phyloP scores from a whole-genome alignment of 2,113 vertebrate genomes.

The Scalopus aquaticus region DNA sequence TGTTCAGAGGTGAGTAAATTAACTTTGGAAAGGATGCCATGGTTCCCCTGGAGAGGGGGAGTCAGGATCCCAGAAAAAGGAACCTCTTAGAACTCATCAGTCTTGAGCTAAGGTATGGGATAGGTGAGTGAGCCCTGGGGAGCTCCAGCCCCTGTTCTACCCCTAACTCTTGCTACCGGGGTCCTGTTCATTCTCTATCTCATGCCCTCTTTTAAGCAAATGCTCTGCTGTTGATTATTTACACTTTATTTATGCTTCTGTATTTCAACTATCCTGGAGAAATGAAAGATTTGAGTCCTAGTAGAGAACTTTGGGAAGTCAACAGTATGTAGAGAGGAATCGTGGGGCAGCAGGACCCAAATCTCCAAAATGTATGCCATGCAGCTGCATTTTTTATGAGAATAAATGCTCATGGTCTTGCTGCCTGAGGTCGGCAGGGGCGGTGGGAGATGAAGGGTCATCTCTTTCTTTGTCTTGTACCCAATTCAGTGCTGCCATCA shows the following conservation, averaged over 20 bases:
- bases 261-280: background rate
- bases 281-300: background rate
- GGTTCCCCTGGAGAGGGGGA: background rate
- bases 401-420: background rate
- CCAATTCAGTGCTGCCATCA: background rate
- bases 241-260: background rate
- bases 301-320: background rate
- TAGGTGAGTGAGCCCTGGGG: background rate
- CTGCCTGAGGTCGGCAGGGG: background rate
- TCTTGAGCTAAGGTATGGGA: background rate
- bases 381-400: background rate
- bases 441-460: background rate
- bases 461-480: background rate
- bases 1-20: background rate
- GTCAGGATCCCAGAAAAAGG: background rate
- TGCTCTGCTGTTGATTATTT: background rate
- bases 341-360: background rate
- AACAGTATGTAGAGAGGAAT: background rate
- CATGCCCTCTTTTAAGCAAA: background rate
- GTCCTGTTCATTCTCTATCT: background rate
- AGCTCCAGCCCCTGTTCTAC: background rate
- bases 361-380: background rate
- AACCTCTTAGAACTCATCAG: background rate
- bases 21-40: background rate
- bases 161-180: background rate